Evolutionary conservation across 2,888 invertebrate genomes (phyloP), one percentile per base, ranked within the genome.

Genomic region (Idaea straminata): DNA sequence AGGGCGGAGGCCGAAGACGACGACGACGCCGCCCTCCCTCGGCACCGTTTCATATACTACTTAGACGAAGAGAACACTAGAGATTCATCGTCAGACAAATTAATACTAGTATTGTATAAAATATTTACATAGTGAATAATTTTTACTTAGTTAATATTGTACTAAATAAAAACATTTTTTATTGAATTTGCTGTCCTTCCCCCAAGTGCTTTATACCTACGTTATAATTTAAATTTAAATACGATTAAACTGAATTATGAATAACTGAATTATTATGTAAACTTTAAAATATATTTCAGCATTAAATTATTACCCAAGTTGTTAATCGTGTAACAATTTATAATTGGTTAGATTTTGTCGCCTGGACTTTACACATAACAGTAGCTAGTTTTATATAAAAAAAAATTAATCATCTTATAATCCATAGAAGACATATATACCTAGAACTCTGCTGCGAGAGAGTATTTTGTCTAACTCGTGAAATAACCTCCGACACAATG

Each of bases 131-230:
- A 92, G 92, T 84, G 83, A 90, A 91, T 92, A 91, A 91, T 92
- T 92, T 92, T 92, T 92, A 91, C 90, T 92, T 92, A 92, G 92
- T 92, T 92, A 91, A 88, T 89, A 84, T 85, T 86, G 87, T 88
- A 91, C 83, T 90, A 89, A 91, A 91, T 89, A 87, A 89, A 59
- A 91, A 89, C 87, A 87, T 92, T 93, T 93, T 91, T 93, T 89
- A 93, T 93, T 93, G 89, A 91, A 93, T 93, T 93, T 92, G 93
- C 93, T 93, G 92, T 93, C 93, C 93, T 93, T 92, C 91, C 93
- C 93, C 93, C 88, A 93, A 93, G 93, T 93, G 93, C 93, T 93
- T 93, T 93, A 93, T 92, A 89, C 88, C 88, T 90, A 92, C 90
- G 91, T 93, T 91, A 91, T 72, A 74, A 72, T 91, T 93, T 90